phyloP scores from a whole-genome alignment of 2,888 invertebrate genomes.

The Aricia artaxerxes region DNA sequence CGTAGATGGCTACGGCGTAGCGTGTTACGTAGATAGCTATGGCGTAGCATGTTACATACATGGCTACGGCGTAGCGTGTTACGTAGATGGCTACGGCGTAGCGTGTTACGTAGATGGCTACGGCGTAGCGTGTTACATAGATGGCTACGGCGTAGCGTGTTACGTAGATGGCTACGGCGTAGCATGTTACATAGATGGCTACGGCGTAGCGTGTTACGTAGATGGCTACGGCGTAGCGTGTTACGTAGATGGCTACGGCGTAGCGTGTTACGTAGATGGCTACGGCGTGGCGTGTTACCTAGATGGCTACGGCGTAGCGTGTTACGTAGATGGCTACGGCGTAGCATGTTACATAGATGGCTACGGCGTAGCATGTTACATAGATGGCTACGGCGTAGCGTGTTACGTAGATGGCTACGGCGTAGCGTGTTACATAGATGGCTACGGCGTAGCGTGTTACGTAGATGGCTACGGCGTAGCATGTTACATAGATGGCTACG shows the following conservation, averaged over 20 bases:
- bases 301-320: neutral
- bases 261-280: neutral
- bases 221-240: too few relatives aligned
- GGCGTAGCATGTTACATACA: too few relatives aligned
- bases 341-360: too few relatives aligned
- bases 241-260: too few relatives aligned
- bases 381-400: too few relatives aligned
- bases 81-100: neutral
- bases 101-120: neutral
- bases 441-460: neutral
- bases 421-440: neutral
- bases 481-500: neutral
- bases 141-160: neutral
- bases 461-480: neutral
- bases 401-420: too few relatives aligned
- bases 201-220: too few relatives aligned
- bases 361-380: too few relatives aligned
- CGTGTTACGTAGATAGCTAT: neutral
- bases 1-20: neutral
- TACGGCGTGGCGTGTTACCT: neutral
- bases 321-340: too few relatives aligned
- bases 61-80: too few relatives aligned
- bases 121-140: neutral
- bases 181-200: too few relatives aligned
- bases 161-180: too few relatives aligned